A percentile compares a stretch with the other conserved stretches of the same genome.
Evolutionary conservation across 2,888 invertebrate genomes (phyloP).

Genomic region (Pseudococcus jackbeardsleyi): DNA sequence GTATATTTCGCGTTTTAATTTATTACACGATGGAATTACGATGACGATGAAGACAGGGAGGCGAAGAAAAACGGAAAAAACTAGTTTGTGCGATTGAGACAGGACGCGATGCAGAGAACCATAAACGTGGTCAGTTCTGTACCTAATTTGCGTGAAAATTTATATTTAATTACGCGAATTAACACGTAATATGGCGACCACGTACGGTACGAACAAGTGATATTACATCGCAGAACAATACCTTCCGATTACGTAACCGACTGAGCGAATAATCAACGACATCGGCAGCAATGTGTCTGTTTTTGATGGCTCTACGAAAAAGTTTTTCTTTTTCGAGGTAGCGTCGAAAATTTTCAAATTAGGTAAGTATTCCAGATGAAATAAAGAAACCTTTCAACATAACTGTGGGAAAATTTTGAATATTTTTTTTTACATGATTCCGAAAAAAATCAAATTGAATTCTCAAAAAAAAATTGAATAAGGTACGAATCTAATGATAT

Average conservation of each 20-base stretch:
- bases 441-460: no score
- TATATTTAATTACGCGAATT: conserved; percentile 9
- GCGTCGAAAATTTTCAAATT: no score
- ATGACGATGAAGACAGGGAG: neutral
- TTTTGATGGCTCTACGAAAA: neutral
- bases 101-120: no score
- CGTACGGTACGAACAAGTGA: neutral
- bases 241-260: neutral
- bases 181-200: neutral
- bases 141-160: conserved; percentile 5
- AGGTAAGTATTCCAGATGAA: no score
- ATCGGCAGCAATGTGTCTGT: neutral
- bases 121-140: neutral
- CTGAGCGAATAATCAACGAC: neutral
- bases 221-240: neutral
- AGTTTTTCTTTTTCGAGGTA: neutral
- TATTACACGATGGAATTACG: conserved; percentile 2
- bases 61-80: neutral
- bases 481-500: no score
- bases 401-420: no score
- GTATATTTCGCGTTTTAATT: conserved; percentile 29
- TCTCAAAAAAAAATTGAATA: no score
- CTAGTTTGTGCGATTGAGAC: neutral
- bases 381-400: no score
- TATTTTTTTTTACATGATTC: no score